Evolutionary conservation across 2,888 invertebrate species (phyloP).

Genomic region (Drosophila basisetae): DNA sequence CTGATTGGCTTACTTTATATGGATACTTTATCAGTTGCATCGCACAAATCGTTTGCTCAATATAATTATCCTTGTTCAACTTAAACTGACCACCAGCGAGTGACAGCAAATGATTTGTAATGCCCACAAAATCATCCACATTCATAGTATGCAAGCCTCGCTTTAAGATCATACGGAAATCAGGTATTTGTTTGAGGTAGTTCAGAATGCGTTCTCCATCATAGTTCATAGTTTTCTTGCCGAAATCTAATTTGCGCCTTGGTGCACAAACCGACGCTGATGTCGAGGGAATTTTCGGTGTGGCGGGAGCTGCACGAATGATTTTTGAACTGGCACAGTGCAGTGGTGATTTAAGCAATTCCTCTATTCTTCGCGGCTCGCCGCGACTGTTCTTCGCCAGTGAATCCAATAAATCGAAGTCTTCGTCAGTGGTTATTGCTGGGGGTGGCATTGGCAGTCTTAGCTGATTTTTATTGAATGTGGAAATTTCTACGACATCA

Average conservation of each 20-base stretch:
- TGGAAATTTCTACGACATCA: background rate
- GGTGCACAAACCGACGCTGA: background rate
- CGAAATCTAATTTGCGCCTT: conserved; percentile 27
- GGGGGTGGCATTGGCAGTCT: background rate
- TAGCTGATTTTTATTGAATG: background rate
- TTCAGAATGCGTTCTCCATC: conserved; percentile 17
- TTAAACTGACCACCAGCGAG: conserved; percentile 10
- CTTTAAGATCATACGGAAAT: conserved; percentile 21
- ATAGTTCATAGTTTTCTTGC: background rate
- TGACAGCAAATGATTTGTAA: conserved; percentile 41
- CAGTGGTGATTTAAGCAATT: conserved; percentile 19
- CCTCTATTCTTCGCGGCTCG: conserved; percentile 21
- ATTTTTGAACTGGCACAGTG: conserved; percentile 7
- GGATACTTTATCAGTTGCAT: conserved; percentile 48
- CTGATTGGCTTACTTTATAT: conserved; percentile 36
- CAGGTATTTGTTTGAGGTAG: conserved; percentile 16
- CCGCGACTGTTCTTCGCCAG: background rate
- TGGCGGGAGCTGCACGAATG: background rate
- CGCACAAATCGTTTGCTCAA: conserved; percentile 32
- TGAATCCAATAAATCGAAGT: background rate
- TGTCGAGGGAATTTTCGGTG: background rate
- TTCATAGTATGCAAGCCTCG: conserved; percentile 33
- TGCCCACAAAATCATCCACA: conserved; percentile 47
- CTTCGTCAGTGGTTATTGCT: background rate
- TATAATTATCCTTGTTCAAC: conserved; percentile 34